Conservation (phyloP, 2,113 vertebrate species). For the Tychaedon coryphoeus region DNA sequence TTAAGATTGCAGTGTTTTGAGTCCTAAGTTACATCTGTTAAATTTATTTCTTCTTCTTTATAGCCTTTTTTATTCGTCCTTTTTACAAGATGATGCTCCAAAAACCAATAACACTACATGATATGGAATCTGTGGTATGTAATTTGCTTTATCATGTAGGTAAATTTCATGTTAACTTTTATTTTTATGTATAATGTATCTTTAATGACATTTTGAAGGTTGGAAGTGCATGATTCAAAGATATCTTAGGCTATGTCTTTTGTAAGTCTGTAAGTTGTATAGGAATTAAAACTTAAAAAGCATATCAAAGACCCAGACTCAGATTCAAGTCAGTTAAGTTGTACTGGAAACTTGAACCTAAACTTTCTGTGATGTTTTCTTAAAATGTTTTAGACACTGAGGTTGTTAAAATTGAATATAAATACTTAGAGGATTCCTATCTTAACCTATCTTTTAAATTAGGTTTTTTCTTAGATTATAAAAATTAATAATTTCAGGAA, state of each 20-base stretch:
- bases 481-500: neutral
- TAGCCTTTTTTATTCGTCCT: conserved; percentile 97
- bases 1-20: neutral
- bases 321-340: neutral
- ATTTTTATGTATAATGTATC: neutral
- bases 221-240: neutral
- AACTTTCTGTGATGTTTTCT: neutral
- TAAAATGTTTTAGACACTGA: neutral
- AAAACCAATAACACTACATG: conserved; percentile 90
- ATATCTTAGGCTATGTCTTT: neutral
- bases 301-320: neutral
- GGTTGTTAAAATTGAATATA: neutral
- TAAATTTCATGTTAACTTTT: neutral
- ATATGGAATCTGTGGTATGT: conserved; percentile 99
- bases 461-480: neutral
- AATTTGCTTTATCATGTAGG: neutral
- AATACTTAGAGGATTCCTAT: neutral
- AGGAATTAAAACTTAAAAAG: neutral
- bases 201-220: neutral
- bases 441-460: neutral
- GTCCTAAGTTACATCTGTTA: neutral
- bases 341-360: neutral
- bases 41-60: conserved; percentile 42
- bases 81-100: conserved; percentile 99
- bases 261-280: neutral